Evolutionary conservation across 2,797 vertebrate genomes (phyloP).

Genomic region (Esox masquinongy): DNA sequence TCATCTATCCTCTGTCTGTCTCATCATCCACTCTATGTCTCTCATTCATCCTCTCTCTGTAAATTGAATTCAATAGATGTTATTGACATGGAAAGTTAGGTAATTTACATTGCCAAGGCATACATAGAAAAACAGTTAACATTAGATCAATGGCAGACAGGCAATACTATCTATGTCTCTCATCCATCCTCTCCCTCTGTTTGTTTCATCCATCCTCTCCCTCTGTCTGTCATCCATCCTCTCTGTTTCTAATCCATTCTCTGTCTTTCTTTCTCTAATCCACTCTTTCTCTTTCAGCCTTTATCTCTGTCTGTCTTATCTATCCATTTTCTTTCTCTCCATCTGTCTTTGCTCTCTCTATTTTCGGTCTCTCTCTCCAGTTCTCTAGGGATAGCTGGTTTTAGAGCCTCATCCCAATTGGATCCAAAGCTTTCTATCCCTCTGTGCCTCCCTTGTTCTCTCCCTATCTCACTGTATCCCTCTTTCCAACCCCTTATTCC

Average conservation of each 20-base stretch:
- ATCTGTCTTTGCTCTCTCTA: conserved; percentile 26
- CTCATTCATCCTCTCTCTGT: too few species aligned
- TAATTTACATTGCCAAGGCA: not conserved
- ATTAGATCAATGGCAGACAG: not conserved
- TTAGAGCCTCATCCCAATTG: conserved; percentile 52
- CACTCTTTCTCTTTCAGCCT: not conserved
- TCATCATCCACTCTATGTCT: not conserved
- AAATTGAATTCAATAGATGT: too few species aligned
- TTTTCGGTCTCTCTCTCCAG: conserved; percentile 39
- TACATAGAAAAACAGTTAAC: too few species aligned
- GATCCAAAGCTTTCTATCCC: conserved; percentile 39
- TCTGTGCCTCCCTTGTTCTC: conserved; percentile 14
- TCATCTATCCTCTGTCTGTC: too few species aligned
- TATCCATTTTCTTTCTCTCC: conserved; percentile 9
- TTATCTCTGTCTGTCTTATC: not conserved
- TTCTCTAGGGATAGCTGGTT: conserved; percentile 57
- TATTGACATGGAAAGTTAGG: not conserved
- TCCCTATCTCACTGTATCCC: conserved; percentile 4
- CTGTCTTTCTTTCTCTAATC: conserved; percentile 12
- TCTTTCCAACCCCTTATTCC: conserved; percentile 30
- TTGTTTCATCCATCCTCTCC: not conserved
- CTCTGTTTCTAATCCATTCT: not conserved
- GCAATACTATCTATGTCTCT: not conserved
- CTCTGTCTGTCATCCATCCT: not conserved
- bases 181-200: not conserved